A percentile compares a stretch with the other conserved stretches of the same genome.
phyloP scores from a whole-genome alignment of 1,140 invertebrate species.

The Solen grandis region DNA sequence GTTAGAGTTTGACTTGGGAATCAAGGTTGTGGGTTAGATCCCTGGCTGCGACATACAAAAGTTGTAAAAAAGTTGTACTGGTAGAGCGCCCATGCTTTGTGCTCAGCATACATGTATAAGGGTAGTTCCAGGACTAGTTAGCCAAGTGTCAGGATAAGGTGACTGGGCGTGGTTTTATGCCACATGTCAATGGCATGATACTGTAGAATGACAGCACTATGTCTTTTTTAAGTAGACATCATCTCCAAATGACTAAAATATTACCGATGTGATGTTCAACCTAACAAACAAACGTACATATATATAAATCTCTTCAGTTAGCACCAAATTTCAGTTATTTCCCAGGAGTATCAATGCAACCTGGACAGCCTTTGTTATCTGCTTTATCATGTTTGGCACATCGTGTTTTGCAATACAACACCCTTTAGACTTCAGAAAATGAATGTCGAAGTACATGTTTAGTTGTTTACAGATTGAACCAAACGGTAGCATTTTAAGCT shows the following conservation, averaged over 20 bases:
- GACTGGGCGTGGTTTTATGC: background rate
- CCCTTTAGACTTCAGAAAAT: too few relatives aligned
- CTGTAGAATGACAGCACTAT: background rate
- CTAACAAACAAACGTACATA: background rate
- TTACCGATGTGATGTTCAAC: background rate
- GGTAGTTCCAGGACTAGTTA: background rate
- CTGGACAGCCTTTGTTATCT: too few relatives aligned
- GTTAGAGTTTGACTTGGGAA: too few relatives aligned
- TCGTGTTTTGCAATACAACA: too few relatives aligned
- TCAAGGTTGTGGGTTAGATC: background rate
- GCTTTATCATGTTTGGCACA: too few relatives aligned
- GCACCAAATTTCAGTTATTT: too few relatives aligned
- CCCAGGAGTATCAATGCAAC: too few relatives aligned
- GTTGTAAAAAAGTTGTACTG: background rate
- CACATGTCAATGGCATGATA: background rate
- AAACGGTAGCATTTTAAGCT: too few relatives aligned
- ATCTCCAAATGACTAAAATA: background rate
- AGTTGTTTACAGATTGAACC: too few relatives aligned
- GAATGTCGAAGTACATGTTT: too few relatives aligned
- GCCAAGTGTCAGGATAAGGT: background rate
- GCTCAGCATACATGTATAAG: background rate
- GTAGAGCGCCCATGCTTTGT: background rate
- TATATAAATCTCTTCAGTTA: too few relatives aligned
- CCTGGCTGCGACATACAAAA: background rate
- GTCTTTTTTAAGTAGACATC: background rate